A percentile compares a stretch with the other conserved stretches of the same genome.
Evolutionary conservation across 1,140 invertebrate genomes (phyloP).

Genomic region (Mylabris phalerata): DNA sequence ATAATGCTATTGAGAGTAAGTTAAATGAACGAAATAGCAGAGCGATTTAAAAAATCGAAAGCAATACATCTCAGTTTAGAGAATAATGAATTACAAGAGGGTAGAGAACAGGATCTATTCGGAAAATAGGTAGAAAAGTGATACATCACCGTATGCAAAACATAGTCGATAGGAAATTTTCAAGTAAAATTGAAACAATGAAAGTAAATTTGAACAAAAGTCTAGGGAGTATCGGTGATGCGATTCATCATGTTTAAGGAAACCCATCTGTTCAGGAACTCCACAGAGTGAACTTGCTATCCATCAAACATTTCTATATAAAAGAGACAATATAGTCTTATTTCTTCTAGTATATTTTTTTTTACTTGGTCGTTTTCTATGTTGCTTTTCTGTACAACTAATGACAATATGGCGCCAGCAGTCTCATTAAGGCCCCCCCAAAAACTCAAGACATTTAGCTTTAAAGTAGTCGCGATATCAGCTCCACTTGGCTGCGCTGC

Average conservation of each 20-base stretch:
- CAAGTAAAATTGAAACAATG: constrained; percentile 9
- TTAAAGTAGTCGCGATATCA: constrained; percentile 18
- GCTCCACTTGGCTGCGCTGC: constrained; percentile 15
- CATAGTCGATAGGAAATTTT: constrained; percentile 11
- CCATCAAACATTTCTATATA: constrained; percentile 20
- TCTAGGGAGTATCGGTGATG: constrained; percentile 13
- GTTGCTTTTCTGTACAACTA: constrained; percentile 16
- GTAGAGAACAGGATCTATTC: constrained; percentile 8
- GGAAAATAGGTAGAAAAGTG: constrained; percentile 12
- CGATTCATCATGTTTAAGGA: constrained; percentile 18
- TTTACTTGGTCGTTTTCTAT: constrained; percentile 9
- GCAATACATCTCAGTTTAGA: constrained; percentile 12
- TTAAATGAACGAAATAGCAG: too few species aligned
- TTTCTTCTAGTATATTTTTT: constrained; percentile 5
- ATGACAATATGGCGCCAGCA: constrained; percentile 20
- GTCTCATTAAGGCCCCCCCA: constrained; percentile 14
- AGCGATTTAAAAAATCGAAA: constrained; percentile 2
- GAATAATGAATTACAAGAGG: constrained; percentile 12
- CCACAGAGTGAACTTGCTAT: constrained; percentile 12
- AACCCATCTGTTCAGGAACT: constrained; percentile 15
- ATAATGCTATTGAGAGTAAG: too few species aligned
- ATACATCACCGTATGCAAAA: constrained; percentile 12
- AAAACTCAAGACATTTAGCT: constrained; percentile 22
- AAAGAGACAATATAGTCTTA: constrained; percentile 16
- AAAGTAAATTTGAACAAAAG: constrained; percentile 17